Conservation (phyloP, 2,113 vertebrate species). For the Psammodynastes pulverulentus region DNA sequence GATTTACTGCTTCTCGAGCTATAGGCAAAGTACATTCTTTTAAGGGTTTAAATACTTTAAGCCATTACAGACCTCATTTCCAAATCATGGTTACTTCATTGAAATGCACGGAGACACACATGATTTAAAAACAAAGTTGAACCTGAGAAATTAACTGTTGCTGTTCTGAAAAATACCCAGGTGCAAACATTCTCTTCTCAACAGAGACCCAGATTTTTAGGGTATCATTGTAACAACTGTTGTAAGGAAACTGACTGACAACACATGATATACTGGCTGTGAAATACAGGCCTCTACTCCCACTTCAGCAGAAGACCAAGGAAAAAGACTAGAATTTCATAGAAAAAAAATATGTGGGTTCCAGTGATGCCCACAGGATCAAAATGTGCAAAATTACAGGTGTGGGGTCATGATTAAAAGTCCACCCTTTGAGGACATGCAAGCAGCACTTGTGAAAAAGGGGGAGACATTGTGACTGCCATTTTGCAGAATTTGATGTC, state of each 20-base stretch:
- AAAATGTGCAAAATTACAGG: neutral
- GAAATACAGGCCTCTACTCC: neutral
- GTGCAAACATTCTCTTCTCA: neutral
- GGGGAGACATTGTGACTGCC: neutral
- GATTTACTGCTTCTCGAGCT: constrained; percentile 45
- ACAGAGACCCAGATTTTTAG: neutral
- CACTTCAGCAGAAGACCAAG: neutral
- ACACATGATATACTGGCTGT: neutral
- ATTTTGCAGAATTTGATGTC: neutral
- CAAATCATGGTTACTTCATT: constrained; percentile 17
- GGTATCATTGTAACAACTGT: neutral
- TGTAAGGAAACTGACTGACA: neutral
- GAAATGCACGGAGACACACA: neutral
- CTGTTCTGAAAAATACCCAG: neutral
- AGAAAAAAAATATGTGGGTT: neutral
- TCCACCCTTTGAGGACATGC: neutral
- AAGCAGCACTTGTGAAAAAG: neutral
- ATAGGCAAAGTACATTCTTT: constrained; percentile 26
- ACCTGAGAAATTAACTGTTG: neutral
- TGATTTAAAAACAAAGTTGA: constrained; percentile 23
- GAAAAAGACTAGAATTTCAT: neutral
- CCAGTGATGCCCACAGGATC: neutral
- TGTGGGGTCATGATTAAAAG: neutral
- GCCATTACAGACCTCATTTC: constrained; percentile 36
- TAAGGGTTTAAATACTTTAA: neutral